phyloP scores from a whole-genome alignment of 2,113 vertebrate genomes.

The Parus major region DNA sequence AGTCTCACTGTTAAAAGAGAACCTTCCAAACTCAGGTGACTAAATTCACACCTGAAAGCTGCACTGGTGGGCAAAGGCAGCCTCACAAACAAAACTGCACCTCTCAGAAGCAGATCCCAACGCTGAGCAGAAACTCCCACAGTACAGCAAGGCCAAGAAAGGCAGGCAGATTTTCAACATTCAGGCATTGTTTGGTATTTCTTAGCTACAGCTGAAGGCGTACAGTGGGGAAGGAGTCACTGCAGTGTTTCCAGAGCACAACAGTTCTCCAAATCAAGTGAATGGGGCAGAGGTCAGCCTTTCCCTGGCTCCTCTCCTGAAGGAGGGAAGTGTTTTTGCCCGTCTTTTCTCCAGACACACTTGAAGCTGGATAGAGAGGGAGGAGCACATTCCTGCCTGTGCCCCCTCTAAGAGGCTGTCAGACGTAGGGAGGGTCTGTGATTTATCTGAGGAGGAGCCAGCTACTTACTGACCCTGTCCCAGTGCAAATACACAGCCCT shows the following conservation, averaged over 20 bases:
- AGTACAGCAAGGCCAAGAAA: conserved; percentile 12
- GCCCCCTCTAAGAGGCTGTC: background rate
- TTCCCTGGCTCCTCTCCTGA: background rate
- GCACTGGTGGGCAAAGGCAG: background rate
- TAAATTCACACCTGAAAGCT: background rate
- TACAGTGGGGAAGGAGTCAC: background rate
- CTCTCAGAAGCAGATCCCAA: background rate
- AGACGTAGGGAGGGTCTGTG: background rate
- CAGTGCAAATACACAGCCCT: background rate
- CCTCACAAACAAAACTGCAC: background rate
- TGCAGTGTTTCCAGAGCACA: background rate
- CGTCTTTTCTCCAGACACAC: background rate
- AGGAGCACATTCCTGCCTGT: background rate
- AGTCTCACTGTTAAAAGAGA: background rate
- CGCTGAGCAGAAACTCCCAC: background rate
- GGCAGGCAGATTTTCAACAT: conserved; percentile 7
- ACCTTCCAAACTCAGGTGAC: background rate
- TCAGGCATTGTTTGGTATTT: conserved; percentile 20
- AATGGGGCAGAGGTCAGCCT: background rate
- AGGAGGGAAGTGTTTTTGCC: background rate
- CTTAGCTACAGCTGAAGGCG: background rate
- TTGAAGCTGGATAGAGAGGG: background rate
- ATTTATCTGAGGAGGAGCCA: conserved; percentile 13
- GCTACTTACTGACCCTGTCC: background rate
- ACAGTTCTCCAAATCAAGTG: background rate